These are phyloP conservation scores for Lethrus apterus DNA, from an alignment of 1,140 invertebrate species.

Conservation along the genomic window DNA sequence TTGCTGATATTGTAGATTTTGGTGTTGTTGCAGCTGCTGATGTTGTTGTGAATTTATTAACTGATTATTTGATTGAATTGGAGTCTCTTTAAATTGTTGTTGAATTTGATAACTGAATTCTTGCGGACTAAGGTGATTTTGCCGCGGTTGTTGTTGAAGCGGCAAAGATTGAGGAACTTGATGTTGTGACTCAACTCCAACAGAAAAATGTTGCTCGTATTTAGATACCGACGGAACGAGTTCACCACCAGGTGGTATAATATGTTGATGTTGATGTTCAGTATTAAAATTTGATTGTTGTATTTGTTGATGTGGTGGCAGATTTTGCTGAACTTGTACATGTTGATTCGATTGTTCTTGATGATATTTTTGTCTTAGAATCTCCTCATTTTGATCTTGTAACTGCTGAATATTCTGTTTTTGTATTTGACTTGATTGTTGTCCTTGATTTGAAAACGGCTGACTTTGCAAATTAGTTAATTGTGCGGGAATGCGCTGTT, in stretches of 20 bases:
- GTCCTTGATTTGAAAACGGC: background rate
- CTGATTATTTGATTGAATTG: slow-evolving; percentile 17
- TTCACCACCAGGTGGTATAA: slow-evolving; percentile 54
- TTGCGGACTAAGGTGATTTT: slow-evolving; percentile 16
- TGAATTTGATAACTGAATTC: slow-evolving; percentile 25
- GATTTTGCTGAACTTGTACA: slow-evolving; percentile 31
- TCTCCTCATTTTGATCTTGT: slow-evolving; percentile 22
- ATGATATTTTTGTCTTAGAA: slow-evolving; percentile 23
- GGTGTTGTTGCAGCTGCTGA: slow-evolving; percentile 9
- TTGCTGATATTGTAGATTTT: slow-evolving; percentile 10
- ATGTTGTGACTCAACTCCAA: slow-evolving; percentile 34
- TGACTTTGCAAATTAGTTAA: background rate
- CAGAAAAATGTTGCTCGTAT: slow-evolving; percentile 64
- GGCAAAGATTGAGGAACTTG: slow-evolving; percentile 16
- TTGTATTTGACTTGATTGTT: slow-evolving; percentile 25
- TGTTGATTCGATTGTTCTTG: slow-evolving; percentile 16
- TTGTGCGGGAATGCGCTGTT: background rate
- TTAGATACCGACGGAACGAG: slow-evolving; percentile 65
- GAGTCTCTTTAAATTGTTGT: slow-evolving; percentile 22
- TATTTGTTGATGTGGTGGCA: slow-evolving; percentile 25
- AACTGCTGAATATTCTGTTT: slow-evolving; percentile 21
- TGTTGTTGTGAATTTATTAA: slow-evolving; percentile 16
- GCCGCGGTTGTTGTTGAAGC: slow-evolving; percentile 14
- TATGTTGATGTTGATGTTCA: slow-evolving; percentile 28
- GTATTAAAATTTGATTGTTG: slow-evolving; percentile 24